These are phyloP conservation scores for Syrphus vitripennis DNA, from an alignment of 2,888 invertebrate species.

Conservation along the genomic window DNA sequence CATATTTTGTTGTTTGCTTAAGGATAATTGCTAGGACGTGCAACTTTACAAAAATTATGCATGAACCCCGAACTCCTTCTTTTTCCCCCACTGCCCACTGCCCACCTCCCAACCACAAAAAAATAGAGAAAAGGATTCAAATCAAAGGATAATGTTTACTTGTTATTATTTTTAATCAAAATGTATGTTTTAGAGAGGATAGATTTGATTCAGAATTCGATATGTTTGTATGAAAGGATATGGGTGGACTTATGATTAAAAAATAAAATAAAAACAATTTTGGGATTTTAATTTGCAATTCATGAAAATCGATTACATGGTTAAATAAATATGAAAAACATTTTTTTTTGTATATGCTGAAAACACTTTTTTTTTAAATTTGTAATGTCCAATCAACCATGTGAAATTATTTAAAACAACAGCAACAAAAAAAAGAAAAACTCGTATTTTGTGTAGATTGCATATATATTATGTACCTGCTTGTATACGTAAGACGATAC, in stretches of 20 bases:
- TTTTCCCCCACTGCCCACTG: no score
- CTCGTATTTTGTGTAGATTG: no score
- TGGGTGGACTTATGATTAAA: not conserved
- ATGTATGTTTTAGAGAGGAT: not conserved
- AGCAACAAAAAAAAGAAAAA: no score
- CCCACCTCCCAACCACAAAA: not conserved
- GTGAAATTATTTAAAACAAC: no score
- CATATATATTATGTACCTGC: no score
- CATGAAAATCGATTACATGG: not conserved
- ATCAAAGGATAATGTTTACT: not conserved
- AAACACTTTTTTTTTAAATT: no score
- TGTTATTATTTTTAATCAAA: not conserved
- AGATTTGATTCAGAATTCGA: not conserved
- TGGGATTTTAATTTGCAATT: not conserved
- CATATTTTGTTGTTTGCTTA: slow-evolving; percentile 33
- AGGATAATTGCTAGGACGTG: slow-evolving; percentile 55
- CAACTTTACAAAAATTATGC: slow-evolving; percentile 20
- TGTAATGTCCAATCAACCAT: no score
- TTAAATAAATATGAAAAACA: not conserved
- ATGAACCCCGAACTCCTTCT: not conserved
- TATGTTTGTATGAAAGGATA: not conserved
- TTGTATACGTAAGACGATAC: no score
- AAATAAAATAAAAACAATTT: not conserved
- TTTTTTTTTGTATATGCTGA: no score
- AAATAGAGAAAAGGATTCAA: not conserved